Percentiles rank a stretch among this genome's conserved stretches.
Conservation (phyloP, 2,888 invertebrate genomes). For the Melanotus villosus region DNA sequence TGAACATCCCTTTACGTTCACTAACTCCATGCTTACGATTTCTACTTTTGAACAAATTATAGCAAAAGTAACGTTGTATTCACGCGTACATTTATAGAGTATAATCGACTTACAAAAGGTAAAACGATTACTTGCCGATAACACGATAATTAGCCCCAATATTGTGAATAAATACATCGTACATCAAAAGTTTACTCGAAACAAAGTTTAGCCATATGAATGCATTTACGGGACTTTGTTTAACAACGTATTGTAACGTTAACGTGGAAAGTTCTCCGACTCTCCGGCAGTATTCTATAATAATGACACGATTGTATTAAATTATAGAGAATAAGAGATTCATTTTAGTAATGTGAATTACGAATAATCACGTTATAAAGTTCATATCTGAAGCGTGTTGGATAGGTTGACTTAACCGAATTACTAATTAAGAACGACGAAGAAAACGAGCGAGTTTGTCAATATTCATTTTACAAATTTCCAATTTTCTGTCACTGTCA, state of each 20-base stretch:
- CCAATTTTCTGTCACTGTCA: neutral
- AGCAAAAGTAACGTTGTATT: too few relatives aligned
- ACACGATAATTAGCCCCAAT: too few relatives aligned
- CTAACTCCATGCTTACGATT: too few relatives aligned
- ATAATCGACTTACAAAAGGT: too few relatives aligned
- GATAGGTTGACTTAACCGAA: constrained; percentile 22
- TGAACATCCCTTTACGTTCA: too few relatives aligned
- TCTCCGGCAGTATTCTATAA: constrained; percentile 1
- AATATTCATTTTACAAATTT: constrained; percentile 4
- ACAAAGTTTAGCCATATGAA: neutral
- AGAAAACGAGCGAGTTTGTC: constrained; percentile 21
- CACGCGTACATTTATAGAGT: too few relatives aligned
- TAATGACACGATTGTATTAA: neutral
- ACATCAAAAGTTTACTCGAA: neutral
- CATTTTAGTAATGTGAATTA: constrained; percentile 19
- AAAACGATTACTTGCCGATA: too few relatives aligned
- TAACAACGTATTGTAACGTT: neutral
- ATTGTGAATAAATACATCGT: too few relatives aligned
- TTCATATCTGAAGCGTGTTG: constrained; percentile 16
- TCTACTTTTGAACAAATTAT: too few relatives aligned
- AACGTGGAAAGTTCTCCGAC: neutral
- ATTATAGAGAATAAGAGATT: constrained; percentile 16
- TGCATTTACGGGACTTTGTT: neutral
- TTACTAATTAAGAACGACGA: constrained; percentile 21
- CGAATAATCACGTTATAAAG: constrained; percentile 20